phyloP scores from a whole-genome alignment of 2,797 vertebrate genomes.

The Eulemur rubriventer region DNA sequence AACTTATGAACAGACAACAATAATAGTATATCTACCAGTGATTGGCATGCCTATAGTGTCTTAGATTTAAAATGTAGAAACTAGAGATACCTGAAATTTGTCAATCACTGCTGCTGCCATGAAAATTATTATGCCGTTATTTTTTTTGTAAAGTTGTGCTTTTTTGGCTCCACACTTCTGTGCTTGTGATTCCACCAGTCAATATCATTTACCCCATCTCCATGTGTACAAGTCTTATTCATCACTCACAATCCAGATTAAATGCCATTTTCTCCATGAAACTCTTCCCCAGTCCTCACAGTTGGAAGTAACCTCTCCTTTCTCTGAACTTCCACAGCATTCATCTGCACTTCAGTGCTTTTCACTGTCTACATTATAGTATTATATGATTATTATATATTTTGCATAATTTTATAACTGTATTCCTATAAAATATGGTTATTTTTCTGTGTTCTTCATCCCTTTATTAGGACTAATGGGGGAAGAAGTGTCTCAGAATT shows the following conservation, averaged over 20 bases:
- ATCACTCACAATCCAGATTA: neutral
- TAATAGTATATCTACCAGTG: neutral
- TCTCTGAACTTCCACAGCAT: neutral
- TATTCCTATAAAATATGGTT: neutral
- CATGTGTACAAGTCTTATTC: neutral
- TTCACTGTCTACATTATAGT: neutral
- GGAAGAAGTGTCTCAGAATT: neutral
- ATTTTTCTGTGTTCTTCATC: neutral
- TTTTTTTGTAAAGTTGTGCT: neutral
- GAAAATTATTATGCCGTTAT: neutral
- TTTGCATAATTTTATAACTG: neutral
- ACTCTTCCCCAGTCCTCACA: neutral
- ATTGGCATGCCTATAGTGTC: neutral
- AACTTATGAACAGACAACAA: neutral
- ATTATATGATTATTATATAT: neutral
- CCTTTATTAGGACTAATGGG: neutral
- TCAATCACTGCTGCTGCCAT: neutral
- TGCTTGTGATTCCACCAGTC: neutral
- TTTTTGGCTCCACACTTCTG: neutral
- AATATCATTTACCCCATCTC: neutral
- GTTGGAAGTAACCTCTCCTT: neutral
- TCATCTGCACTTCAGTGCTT: neutral
- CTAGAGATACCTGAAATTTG: neutral
- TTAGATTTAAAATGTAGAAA: neutral
- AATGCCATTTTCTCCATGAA: neutral